Conservation (phyloP, 2,888 invertebrate species). For the Cephus runcator region DNA sequence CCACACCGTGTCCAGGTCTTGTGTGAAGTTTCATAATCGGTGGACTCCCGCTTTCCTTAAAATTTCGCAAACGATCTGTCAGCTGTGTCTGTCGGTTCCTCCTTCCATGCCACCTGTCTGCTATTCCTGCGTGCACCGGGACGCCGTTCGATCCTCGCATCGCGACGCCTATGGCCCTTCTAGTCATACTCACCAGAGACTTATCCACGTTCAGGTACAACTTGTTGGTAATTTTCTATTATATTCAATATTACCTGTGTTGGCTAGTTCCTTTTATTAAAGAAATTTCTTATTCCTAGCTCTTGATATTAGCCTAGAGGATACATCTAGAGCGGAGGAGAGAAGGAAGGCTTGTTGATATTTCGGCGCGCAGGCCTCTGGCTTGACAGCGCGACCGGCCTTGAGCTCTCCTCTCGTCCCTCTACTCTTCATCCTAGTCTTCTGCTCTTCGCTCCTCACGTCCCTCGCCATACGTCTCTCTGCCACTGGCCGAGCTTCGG, state of each 20-base stretch:
- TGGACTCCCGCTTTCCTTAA: constrained; percentile 24
- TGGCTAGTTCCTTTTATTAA: not conserved
- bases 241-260: not conserved
- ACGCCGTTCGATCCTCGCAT: not conserved
- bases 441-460: constrained; percentile 24
- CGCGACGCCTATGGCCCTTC: not conserved
- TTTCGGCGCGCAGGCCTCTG: constrained; percentile 51
- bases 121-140: constrained; percentile 1
- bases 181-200: not conserved
- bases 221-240: not conserved
- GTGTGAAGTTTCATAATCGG: constrained; percentile 36
- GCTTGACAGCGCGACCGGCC: constrained; percentile 59
- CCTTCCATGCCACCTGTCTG: constrained; percentile 39
- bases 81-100: constrained; percentile 25
- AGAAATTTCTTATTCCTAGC: not conserved
- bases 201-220: not conserved
- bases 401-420: constrained; percentile 50
- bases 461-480: not conserved
- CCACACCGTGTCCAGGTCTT: constrained; percentile 14
- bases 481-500: constrained; percentile 4
- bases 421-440: constrained; percentile 21
- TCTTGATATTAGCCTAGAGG: not conserved
- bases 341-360: constrained; percentile 47
- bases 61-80: constrained; percentile 38
- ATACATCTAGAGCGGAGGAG: constrained; percentile 5